These are phyloP conservation scores for Tipula helvola DNA, from an alignment of 2,888 invertebrate species.

Conservation along the genomic window DNA sequence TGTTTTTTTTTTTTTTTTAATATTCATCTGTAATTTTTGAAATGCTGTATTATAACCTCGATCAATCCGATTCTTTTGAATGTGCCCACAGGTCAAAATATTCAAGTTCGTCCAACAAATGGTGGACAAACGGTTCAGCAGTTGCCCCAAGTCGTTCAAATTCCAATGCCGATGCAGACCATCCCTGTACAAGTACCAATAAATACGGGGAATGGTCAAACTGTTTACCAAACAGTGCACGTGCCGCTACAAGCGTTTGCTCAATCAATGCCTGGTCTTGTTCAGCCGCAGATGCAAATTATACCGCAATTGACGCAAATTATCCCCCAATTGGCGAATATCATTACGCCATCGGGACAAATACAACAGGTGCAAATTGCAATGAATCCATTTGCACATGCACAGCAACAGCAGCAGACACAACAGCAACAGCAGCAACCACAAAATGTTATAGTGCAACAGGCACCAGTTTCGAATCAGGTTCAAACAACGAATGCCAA, in stretches of 20 bases:
- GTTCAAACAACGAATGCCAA: constrained; percentile 19
- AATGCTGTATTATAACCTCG: neutral
- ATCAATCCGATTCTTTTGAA: neutral
- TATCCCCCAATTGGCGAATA: constrained; percentile 60
- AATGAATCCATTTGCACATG: constrained; percentile 35
- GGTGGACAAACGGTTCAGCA: constrained; percentile 11
- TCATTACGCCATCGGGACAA: constrained; percentile 78
- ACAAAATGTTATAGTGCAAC: constrained; percentile 20
- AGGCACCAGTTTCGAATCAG: constrained; percentile 22
- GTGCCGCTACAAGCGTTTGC: constrained; percentile 77
- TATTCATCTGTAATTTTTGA: neutral
- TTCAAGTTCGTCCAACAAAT: constrained; percentile 48
- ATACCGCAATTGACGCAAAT: constrained; percentile 74
- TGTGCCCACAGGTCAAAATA: constrained; percentile 48
- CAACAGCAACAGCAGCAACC: constrained; percentile 18
- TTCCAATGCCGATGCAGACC: constrained; percentile 42
- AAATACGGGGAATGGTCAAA: constrained; percentile 75
- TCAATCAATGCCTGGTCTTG: constrained; percentile 43
- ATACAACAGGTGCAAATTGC: constrained; percentile 82
- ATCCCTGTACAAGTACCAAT: constrained; percentile 89
- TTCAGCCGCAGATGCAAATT: constrained; percentile 52
- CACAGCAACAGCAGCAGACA: constrained; percentile 23
- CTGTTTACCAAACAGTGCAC: constrained; percentile 90
- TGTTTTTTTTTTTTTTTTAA: neutral
- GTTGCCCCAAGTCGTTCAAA: constrained; percentile 32